Base-by-base conservation (phyloP, 2,113 vertebrate species). In the Ibidorhyncha struthersii region DNA sequence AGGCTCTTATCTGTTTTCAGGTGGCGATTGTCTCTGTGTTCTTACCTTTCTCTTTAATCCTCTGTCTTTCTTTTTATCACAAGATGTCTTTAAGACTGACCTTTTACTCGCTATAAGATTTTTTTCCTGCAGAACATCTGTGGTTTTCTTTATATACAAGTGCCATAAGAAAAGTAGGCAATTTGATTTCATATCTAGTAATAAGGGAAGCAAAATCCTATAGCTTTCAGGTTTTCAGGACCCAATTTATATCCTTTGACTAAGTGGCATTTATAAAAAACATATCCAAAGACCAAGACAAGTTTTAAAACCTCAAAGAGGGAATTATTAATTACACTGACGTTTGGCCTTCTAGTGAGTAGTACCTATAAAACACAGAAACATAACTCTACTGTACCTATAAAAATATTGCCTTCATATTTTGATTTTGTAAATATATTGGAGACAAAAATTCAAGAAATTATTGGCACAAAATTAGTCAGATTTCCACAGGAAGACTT, bases 101-200 rank as follows among this genome's bases (percentile, higher is more conserved):
- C 38, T 4, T 2, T 66, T 58, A 23, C 14, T 59, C 0, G 0
- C 4, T n/a, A 0, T 26, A 70, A 50, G 14, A 19, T n/a, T 55
- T 41, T 81, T 90, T 73, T 76, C 18, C 16, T 55, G 13, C 12
- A 38, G 25, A 56, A 40, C 2, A 19, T 38, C 65, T 86, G 2
- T 70, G 12, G 0, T 38, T 82, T 13, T 34, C 1, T 53, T 3
- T 15, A 40, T 38, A 52, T 17, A 19, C 0, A 45, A 13, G 15
- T 21, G 2, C 1, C 25, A 8, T 25, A n/a, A 86, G 19, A 53
- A 80, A 77, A 49, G 16, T 12, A 2, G 15, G 4, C 2, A 50
- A 67, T 52, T 53, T 63, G 6, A 56, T 69, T 82, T 87, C 7
- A 8, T 25, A 82, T 32, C 18, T 32, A 73, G 7, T 50, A 32